Percentiles rank a stretch among this genome's conserved stretches.
These are phyloP conservation scores for Amphiprion clarkii DNA, from an alignment of 2,797 vertebrate species.

Conservation along the genomic window DNA sequence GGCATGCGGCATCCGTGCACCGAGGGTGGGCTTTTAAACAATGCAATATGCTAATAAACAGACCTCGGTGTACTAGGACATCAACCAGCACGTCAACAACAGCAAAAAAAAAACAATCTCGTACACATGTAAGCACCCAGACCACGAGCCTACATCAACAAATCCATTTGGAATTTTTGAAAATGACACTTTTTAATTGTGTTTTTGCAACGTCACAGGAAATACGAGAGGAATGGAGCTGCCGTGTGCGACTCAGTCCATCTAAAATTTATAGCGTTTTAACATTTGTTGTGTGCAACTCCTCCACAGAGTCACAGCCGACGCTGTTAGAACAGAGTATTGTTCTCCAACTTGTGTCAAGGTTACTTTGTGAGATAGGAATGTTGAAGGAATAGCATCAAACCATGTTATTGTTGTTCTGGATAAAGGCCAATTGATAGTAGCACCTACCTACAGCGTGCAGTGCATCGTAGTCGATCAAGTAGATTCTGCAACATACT, in stretches of 20 bases:
- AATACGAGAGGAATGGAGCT: background rate
- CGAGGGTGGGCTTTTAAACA: conserved; percentile 64
- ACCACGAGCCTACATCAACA: background rate
- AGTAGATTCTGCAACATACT: conserved; percentile 19
- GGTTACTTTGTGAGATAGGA: conserved; percentile 52
- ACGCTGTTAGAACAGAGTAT: background rate
- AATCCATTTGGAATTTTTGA: background rate
- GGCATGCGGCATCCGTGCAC: conserved; percentile 47
- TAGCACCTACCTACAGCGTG: conserved; percentile 45
- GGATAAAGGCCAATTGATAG: conserved; percentile 51
- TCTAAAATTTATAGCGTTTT: background rate
- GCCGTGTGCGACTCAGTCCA: background rate
- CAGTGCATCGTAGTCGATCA: conserved; percentile 30
- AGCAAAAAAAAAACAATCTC: background rate
- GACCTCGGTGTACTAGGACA: conserved; percentile 56
- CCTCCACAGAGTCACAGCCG: too few relatives aligned
- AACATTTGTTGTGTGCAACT: background rate
- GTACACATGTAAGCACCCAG: conserved; percentile 2
- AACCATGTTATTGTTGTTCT: conserved; percentile 34
- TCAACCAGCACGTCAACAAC: conserved; percentile 38
- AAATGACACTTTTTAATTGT: background rate
- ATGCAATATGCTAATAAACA: conserved; percentile 66
- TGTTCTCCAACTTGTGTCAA: conserved; percentile 44
- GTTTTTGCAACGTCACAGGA: background rate
- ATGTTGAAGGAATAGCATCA: conserved; percentile 11